Evolutionary conservation across 2,888 invertebrate species (phyloP), one percentile per base, ranked within the genome.

Genomic region (Tenthredo scrophulariae): DNA sequence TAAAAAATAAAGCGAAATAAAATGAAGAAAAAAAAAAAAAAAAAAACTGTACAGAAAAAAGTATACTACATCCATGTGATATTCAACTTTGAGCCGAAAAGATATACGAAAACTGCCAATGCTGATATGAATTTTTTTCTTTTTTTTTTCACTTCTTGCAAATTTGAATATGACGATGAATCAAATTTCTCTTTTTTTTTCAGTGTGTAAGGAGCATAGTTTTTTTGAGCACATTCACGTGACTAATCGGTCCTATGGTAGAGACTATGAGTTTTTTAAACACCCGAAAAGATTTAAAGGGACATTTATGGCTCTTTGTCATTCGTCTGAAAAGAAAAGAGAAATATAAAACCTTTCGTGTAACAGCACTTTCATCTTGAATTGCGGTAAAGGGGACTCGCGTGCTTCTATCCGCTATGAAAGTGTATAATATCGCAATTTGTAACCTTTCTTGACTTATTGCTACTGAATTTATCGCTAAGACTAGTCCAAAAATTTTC

Each of bases 271-370:
- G 46, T 37, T 75, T 40, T n/a, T 40, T 43, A 46, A 75, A 75
- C n/a, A 26, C 54, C 9, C 54, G 6, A 29, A 58, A 79, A 79
- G 79, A 79, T 79, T 79, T 79, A 80, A 62, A 80, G 62, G 26
- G n/a, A 40, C 80, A 80, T 65, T 40, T 62, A 43, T 74, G 80
- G 37, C 80, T 62, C 40, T 80, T 62, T 40, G 80, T 80, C 80
- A 62, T 62, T 37, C 37, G 37, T 26, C 58, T 54, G 80, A 85
- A 86, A 87, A 87, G 85, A 72, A 75, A 79, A 85, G 87, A 86
- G 22, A 75, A 37, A 58, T 29, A 79, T 50, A 79, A 58, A 33
- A 58, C 18, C 62, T n/a, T 37, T 62, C 37, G 10, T 77, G 77
- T 54, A 54, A 77, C 77, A 77, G 77, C 46, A 77, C 50, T 77